Conservation (phyloP, 2,797 vertebrate species). For the Sebastiscus tertius region DNA sequence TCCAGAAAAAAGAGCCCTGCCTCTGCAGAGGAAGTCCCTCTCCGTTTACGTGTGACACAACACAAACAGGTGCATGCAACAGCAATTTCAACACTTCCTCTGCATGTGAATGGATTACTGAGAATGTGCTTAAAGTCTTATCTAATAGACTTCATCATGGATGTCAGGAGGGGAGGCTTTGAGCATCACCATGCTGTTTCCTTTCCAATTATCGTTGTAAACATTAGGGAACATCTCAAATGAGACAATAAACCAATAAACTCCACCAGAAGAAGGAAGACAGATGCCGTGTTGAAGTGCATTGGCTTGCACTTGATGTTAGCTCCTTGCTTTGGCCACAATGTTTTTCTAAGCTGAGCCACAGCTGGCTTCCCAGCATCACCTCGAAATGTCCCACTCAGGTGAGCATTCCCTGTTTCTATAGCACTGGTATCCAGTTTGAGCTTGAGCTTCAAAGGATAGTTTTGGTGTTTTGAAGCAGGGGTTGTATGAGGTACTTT, state of each 20-base stretch:
- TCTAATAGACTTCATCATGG: conserved; percentile 44
- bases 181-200: neutral
- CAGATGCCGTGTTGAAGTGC: neutral
- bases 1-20: neutral
- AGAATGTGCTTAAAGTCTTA: conserved; percentile 60
- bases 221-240: neutral
- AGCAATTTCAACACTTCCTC: conserved; percentile 29
- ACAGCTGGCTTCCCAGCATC: neutral
- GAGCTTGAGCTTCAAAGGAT: neutral
- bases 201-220: neutral
- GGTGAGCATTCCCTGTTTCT: conserved; percentile 38
- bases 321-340: neutral
- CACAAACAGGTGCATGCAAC: conserved; percentile 5
- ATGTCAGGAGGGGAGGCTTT: conserved; percentile 31
- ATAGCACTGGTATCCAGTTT: neutral
- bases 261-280: neutral
- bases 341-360: neutral
- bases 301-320: neutral
- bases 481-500: no score
- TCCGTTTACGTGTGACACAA: neutral
- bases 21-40: neutral
- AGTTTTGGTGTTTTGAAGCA: no score
- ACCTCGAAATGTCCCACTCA: conserved; percentile 31
- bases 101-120: conserved; percentile 55
- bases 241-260: neutral